Conservation (phyloP, 2,113 vertebrate genomes). For the Fregetta grallaria region DNA sequence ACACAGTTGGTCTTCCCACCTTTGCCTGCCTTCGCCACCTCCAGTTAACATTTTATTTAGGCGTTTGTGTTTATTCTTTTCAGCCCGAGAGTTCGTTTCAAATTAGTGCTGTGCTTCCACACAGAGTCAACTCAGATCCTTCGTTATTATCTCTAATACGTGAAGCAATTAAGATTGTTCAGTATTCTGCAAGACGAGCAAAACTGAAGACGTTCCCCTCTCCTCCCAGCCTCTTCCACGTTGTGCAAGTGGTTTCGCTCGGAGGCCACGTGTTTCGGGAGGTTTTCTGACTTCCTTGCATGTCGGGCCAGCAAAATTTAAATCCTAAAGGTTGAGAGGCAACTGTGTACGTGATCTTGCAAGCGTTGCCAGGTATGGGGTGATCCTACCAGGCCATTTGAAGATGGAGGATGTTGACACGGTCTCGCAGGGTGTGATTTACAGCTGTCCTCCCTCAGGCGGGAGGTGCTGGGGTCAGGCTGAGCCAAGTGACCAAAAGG, state of each 20-base stretch:
- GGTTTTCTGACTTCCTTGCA: neutral
- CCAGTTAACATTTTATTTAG: neutral
- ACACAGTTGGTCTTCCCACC: neutral
- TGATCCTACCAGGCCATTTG: neutral
- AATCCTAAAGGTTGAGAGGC: neutral
- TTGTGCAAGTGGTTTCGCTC: neutral
- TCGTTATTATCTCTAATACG: neutral
- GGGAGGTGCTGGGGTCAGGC: neutral
- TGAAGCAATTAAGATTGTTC: neutral
- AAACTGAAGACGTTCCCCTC: neutral
- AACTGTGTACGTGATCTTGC: neutral
- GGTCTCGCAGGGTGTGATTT: neutral
- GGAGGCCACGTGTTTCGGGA: accelerated
- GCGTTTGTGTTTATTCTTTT: neutral
- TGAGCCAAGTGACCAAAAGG: neutral
- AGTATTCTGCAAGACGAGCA: neutral
- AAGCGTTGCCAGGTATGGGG: neutral
- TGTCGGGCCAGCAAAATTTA: neutral
- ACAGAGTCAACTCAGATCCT: neutral
- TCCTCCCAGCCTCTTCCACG: neutral
- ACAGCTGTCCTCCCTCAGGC: neutral
- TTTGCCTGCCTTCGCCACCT: neutral
- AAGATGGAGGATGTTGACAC: neutral
- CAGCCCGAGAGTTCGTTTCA: neutral
- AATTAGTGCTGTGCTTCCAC: neutral